Evolutionary conservation across 2,113 vertebrate species (phyloP).

Genomic region (Nibea albiflora): DNA sequence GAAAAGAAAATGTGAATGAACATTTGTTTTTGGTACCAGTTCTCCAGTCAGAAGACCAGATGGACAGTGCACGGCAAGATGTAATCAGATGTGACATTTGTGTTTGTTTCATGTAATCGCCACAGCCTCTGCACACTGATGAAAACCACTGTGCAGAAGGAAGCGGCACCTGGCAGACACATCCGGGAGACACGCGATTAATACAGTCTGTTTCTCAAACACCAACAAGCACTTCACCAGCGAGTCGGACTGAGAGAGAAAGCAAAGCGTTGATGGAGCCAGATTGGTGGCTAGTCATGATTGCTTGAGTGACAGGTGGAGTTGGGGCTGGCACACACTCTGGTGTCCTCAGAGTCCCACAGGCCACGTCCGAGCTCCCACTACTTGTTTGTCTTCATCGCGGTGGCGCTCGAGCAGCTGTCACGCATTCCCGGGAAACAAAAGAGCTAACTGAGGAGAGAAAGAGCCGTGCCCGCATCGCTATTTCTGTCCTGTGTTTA

Average conservation of each 20-base stretch:
- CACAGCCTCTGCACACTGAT: not conserved
- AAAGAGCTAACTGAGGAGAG: constrained; percentile 9
- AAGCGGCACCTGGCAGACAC: not conserved
- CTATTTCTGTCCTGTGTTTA: not conserved
- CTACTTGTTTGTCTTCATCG: constrained; percentile 50
- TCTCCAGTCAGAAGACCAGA: no score
- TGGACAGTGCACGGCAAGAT: no score
- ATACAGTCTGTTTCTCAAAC: not conserved
- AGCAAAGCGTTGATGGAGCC: constrained; percentile 36
- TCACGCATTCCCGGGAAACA: constrained; percentile 17
- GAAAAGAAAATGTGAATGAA: no score
- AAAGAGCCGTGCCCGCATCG: not conserved
- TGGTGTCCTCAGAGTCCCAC: constrained; percentile 23
- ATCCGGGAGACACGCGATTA: not conserved
- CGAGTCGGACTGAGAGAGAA: not conserved
- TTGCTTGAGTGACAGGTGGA: constrained; percentile 41
- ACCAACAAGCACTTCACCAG: not conserved
- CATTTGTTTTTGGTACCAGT: no score
- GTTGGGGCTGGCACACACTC: constrained; percentile 44
- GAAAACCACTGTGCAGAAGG: not conserved
- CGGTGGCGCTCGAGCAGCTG: constrained; percentile 29
- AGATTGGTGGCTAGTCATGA: not conserved
- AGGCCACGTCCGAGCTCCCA: constrained; percentile 10
- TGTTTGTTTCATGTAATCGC: not conserved
- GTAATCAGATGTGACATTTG: no score